Evolutionary conservation across 2,797 vertebrate species (phyloP).

Genomic region (Coluber constrictor): DNA sequence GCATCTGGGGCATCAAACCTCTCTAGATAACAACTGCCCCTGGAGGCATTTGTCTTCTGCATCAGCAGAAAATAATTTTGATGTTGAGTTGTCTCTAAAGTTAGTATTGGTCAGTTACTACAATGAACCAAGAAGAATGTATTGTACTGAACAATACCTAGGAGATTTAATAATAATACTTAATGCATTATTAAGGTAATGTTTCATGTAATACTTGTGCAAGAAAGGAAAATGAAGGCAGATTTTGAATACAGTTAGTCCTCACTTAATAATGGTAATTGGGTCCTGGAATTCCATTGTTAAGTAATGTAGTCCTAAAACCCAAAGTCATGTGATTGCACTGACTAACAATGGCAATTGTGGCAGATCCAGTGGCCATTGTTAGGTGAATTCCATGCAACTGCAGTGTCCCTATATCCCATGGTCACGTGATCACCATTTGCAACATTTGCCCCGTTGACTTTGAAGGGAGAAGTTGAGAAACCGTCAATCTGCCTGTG

Average conservation of each 20-base stretch:
- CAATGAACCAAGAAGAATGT: background rate
- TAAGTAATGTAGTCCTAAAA: background rate
- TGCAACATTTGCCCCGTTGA: background rate
- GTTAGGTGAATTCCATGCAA: background rate
- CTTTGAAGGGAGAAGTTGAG: background rate
- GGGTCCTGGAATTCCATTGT: background rate
- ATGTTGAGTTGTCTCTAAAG: background rate
- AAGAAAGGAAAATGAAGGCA: background rate
- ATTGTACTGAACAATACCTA: background rate
- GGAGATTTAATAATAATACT: background rate
- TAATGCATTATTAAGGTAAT: background rate
- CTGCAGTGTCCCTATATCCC: background rate
- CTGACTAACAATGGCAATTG: background rate
- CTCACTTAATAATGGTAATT: background rate
- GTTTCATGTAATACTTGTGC: background rate
- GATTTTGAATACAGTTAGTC: background rate
- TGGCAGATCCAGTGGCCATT: background rate
- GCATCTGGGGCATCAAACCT: conserved; percentile 17
- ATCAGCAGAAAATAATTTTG: background rate
- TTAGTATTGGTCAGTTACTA: background rate
- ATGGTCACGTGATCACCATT: background rate
- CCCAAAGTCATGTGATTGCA: background rate
- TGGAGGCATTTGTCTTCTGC: background rate
- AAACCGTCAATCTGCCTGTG: background rate
- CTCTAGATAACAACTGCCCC: conserved; percentile 10